Conservation (phyloP, 2,888 invertebrate species). For the Eristalis tenax region DNA sequence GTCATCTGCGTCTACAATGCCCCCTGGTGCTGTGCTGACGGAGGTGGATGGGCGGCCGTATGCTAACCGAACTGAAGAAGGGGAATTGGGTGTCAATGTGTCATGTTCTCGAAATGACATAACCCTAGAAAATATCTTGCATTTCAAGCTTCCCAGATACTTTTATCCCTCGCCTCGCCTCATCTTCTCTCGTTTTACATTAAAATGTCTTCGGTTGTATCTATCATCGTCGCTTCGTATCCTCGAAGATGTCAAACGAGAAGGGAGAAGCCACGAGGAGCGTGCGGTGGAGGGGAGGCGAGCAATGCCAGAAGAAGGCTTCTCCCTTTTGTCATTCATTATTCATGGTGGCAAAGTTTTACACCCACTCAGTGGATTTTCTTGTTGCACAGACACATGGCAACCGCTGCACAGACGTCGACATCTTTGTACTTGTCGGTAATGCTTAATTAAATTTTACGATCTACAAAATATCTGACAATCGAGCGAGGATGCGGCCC, state of each 20-base stretch:
- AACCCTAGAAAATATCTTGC: constrained; percentile 17
- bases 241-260: constrained; percentile 16
- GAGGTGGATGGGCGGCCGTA: not conserved
- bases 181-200: constrained; percentile 5
- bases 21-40: constrained; percentile 13
- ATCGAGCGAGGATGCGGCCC: not conserved
- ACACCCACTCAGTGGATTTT: not conserved
- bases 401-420: constrained; percentile 6
- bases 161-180: not conserved
- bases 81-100: constrained; percentile 30
- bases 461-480: constrained; percentile 52
- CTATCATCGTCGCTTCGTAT: constrained; percentile 37
- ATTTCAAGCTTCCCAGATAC: not conserved
- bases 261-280: no score
- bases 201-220: constrained; percentile 39
- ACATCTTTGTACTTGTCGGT: constrained; percentile 46
- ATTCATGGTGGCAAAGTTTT: constrained; percentile 31
- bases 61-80: no score
- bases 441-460: constrained; percentile 57
- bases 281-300: no score
- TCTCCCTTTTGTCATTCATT: constrained; percentile 32
- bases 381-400: constrained; percentile 15
- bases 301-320: not conserved
- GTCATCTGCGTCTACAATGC: constrained; percentile 36
- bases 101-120: constrained; percentile 17